Evolutionary conservation across 2,888 invertebrate species (phyloP).

Genomic region (Boloria euphrosyne): DNA sequence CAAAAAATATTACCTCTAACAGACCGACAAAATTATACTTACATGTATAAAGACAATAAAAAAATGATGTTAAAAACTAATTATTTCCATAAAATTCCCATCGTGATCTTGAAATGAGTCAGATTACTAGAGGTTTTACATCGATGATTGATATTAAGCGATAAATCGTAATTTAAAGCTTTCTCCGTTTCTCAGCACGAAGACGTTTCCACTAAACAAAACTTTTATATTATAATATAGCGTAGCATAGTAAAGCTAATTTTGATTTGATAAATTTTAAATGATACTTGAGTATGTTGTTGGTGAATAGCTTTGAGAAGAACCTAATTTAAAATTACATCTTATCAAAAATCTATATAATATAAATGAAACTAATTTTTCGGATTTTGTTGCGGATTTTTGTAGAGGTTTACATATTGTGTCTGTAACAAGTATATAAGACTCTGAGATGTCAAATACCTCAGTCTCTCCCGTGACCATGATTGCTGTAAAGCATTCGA

Average conservation of each 20-base stretch:
- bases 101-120: not conserved
- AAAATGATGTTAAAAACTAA: not conserved
- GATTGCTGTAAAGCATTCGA: too few relatives aligned
- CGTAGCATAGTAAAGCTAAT: not conserved
- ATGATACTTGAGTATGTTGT: too few relatives aligned
- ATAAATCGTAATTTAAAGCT: constrained; percentile 10
- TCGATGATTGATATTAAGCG: not conserved
- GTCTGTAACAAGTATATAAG: too few relatives aligned
- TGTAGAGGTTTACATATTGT: too few relatives aligned
- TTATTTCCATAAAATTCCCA: constrained; percentile 13
- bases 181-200: constrained; percentile 4
- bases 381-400: too few relatives aligned
- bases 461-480: too few relatives aligned
- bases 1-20: too few relatives aligned
- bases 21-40: not conserved
- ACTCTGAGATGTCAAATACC: too few relatives aligned
- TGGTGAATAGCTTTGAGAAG: too few relatives aligned
- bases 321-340: too few relatives aligned
- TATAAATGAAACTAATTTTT: too few relatives aligned
- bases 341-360: too few relatives aligned
- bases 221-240: not conserved
- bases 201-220: not conserved
- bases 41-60: not conserved
- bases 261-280: not conserved
- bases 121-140: not conserved